These are phyloP conservation scores for Oreotrochilus melanogaster DNA, from an alignment of 2,113 vertebrate genomes.

Conservation along the genomic window DNA sequence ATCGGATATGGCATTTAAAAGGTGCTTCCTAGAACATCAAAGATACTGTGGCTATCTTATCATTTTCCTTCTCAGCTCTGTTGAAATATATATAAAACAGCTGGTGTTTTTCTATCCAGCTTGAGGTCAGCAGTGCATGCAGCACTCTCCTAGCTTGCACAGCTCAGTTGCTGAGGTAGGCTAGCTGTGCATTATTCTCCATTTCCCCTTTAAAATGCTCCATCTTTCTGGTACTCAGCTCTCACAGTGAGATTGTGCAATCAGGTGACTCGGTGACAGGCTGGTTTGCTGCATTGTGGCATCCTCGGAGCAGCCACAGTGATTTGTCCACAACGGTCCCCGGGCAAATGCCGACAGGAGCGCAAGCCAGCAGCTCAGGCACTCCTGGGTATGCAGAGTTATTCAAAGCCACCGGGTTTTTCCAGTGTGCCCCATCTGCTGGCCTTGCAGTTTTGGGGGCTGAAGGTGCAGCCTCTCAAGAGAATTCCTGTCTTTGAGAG, in stretches of 20 bases:
- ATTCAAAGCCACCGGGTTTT: fast-evolving
- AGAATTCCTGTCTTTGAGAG: neutral
- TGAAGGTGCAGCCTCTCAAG: neutral
- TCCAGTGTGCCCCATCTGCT: neutral
- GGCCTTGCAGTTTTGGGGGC: neutral
- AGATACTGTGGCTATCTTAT: neutral
- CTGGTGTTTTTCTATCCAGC: neutral
- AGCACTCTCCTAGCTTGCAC: neutral
- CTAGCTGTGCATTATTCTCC: neutral
- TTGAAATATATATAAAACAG: neutral
- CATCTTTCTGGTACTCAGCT: conserved; percentile 34
- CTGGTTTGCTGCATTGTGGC: conserved; percentile 63
- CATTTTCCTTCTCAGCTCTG: neutral
- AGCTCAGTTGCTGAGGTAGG: neutral
- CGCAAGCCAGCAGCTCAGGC: neutral
- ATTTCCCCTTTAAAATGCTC: conserved; percentile 68
- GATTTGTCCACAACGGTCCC: neutral
- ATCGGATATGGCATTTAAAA: neutral
- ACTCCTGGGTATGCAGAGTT: neutral
- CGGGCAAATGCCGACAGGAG: fast-evolving
- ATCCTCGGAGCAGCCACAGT: neutral
- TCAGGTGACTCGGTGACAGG: conserved; percentile 59
- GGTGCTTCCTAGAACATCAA: neutral
- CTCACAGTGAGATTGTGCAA: conserved; percentile 2
- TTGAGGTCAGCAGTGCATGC: neutral